Evolutionary conservation across 2,113 vertebrate genomes (phyloP).

Genomic region (Tychaedon coryphoeus): DNA sequence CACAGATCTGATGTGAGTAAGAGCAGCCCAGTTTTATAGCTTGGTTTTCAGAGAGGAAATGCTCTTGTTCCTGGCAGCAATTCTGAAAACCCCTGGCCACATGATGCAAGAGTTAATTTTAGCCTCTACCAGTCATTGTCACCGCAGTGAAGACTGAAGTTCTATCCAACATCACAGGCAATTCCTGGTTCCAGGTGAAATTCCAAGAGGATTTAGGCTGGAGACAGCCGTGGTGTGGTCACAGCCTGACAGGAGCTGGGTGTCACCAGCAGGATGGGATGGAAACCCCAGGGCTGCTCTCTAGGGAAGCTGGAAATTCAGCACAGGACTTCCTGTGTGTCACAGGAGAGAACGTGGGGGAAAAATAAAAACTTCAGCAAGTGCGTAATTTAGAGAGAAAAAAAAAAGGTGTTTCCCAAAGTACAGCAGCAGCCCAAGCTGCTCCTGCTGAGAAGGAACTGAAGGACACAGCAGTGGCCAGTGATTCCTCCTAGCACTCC

Average conservation of each 20-base stretch:
- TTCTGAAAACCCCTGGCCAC: slow-evolving; percentile 16
- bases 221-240: background rate
- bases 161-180: background rate
- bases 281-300: background rate
- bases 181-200: background rate
- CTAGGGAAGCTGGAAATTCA: background rate
- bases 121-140: background rate
- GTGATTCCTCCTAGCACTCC: fast-evolving
- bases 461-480: background rate
- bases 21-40: background rate
- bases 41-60: slow-evolving; percentile 14
- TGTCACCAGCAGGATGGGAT: background rate
- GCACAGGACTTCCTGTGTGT: background rate
- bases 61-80: slow-evolving; percentile 37
- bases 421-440: background rate
- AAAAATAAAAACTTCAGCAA: background rate
- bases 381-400: background rate
- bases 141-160: background rate
- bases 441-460: background rate
- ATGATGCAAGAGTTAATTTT: slow-evolving; percentile 35
- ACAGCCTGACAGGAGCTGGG: background rate
- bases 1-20: background rate
- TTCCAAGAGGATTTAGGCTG: background rate
- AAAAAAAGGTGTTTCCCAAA: background rate
- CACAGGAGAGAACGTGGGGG: background rate